phyloP scores from a whole-genome alignment of 2,888 invertebrate genomes.

The Lordiphosa andalusiaca region DNA sequence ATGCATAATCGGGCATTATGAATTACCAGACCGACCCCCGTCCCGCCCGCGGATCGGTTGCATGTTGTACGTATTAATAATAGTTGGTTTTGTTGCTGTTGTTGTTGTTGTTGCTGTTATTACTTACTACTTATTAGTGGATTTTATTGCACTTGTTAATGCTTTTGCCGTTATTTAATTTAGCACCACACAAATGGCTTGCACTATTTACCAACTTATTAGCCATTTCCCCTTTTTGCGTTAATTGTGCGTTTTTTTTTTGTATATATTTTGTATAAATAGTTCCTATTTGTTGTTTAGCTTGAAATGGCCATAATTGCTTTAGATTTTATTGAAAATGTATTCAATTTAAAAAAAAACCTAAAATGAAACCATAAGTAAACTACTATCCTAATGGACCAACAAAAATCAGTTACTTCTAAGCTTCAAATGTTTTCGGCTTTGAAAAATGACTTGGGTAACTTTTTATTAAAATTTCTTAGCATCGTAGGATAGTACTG shows the following conservation, averaged over 20 bases:
- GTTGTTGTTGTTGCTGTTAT: slow-evolving; percentile 23
- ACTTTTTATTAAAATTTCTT: no score
- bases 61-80: slow-evolving; percentile 53
- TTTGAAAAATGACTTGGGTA: no score
- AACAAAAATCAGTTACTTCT: no score
- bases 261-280: not conserved
- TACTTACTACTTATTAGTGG: slow-evolving; percentile 38
- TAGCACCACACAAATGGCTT: slow-evolving; percentile 53
- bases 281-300: slow-evolving; percentile 7
- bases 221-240: slow-evolving; percentile 13
- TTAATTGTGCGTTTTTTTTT: slow-evolving; percentile 3
- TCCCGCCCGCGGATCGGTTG: slow-evolving; percentile 37
- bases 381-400: no score
- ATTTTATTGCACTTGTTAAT: slow-evolving; percentile 71
- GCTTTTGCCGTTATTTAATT: slow-evolving; percentile 66
- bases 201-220: slow-evolving; percentile 49
- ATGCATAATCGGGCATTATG: slow-evolving; percentile 65
- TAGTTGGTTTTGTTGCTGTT: slow-evolving; percentile 35
- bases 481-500: no score
- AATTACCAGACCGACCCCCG: slow-evolving; percentile 27
- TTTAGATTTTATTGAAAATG: no score
- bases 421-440: no score
- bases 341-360: no score
- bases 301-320: not conserved
- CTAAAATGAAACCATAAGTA: no score